phyloP scores from a whole-genome alignment of 1,140 invertebrate genomes.

The Forficula auricularia region DNA sequence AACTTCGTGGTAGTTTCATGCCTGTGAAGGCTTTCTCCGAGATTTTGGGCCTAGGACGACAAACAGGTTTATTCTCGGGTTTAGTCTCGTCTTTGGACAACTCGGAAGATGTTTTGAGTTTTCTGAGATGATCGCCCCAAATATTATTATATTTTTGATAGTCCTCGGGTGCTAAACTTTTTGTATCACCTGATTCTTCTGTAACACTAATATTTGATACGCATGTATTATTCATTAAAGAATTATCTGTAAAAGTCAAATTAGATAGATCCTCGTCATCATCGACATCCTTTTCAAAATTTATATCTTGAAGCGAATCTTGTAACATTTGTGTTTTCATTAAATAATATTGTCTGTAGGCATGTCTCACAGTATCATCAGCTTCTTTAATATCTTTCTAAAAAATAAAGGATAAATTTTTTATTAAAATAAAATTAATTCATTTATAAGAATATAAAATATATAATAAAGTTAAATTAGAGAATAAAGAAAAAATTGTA shows the following conservation, averaged over 20 bases:
- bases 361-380: slow-evolving; percentile 43
- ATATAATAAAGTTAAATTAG: too few relatives aligned
- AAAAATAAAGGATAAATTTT: slow-evolving; percentile 18
- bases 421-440: slow-evolving; percentile 1
- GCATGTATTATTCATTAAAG: too few relatives aligned
- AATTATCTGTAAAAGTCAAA: too few relatives aligned
- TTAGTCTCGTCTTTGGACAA: slow-evolving; percentile 17
- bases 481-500: too few relatives aligned
- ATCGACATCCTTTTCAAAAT: slow-evolving; percentile 19
- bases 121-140: slow-evolving; percentile 40
- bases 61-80: slow-evolving; percentile 22
- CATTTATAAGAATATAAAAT: neutral
- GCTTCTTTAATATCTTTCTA: slow-evolving; percentile 62
- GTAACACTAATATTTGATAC: slow-evolving; percentile 18
- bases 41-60: too few relatives aligned
- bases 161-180: slow-evolving; percentile 17
- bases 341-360: slow-evolving; percentile 65
- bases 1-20: neutral
- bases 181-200: slow-evolving; percentile 12
- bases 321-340: slow-evolving; percentile 54
- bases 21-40: neutral
- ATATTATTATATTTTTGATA: slow-evolving; percentile 25
- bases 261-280: too few relatives aligned
- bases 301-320: slow-evolving; percentile 38
- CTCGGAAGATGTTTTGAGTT: slow-evolving; percentile 20